phyloP scores from a whole-genome alignment of 37 sponge, comb jelly and placozoan species.

The Cladorhizidae sp. region DNA sequence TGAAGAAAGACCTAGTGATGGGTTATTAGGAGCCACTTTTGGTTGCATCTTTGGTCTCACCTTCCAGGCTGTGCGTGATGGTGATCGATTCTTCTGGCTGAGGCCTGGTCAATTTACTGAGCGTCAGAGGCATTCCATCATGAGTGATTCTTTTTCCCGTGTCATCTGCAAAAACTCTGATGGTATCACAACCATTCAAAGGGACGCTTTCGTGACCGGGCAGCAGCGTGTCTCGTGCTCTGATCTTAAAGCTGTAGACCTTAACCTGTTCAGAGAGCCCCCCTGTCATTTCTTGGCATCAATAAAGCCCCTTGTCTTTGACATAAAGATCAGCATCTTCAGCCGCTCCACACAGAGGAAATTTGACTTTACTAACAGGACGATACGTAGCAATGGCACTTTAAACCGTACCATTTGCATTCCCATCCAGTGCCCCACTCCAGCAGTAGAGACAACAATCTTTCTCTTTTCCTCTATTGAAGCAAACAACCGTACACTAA shows the following conservation, averaged over 20 bases:
- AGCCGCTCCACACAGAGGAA: conserved; percentile 41
- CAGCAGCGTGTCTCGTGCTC: conserved; percentile 32
- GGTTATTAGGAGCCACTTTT: conserved; percentile 86
- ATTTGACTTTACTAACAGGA: conserved; percentile 13
- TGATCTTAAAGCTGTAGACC: conserved; percentile 26
- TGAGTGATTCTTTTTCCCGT: conserved; percentile 42
- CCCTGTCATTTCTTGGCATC: conserved; percentile 14
- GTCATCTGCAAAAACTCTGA: conserved; percentile 89
- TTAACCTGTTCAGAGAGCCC: conserved; percentile 28
- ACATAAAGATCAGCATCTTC: conserved; percentile 28
- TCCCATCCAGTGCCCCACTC: too few species aligned
- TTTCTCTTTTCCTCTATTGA: too few species aligned
- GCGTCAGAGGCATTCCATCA: conserved; percentile 54
- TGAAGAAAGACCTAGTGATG: conserved; percentile 64
- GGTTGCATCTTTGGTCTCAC: conserved; percentile 88
- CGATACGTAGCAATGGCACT: too few species aligned
- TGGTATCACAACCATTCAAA: conserved; percentile 50
- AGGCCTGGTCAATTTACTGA: conserved; percentile 69
- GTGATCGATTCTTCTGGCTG: conserved; percentile 88
- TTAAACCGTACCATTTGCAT: too few species aligned
- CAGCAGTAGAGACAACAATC: too few species aligned
- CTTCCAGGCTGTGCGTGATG: conserved; percentile 68
- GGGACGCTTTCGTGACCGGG: conserved; percentile 61
- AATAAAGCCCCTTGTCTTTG: not conserved
- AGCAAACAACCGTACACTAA: too few species aligned